Base-by-base conservation (phyloP, 2,888 invertebrate species). In the Mythimna lalbum region DNA sequence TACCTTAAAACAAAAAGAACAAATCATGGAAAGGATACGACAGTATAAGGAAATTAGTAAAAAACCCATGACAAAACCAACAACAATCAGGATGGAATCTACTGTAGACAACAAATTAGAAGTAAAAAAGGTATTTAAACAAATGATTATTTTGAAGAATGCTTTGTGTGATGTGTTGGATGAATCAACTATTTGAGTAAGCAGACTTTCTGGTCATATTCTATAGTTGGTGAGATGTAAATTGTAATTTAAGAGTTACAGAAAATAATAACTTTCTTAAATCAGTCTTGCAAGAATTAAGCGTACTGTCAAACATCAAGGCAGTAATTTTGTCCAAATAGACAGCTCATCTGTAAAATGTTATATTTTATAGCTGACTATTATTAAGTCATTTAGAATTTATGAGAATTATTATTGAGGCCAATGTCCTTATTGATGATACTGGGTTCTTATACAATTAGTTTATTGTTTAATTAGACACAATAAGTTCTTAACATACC, bases 21-120 rank as follows among this genome's bases (percentile, higher is more conserved):
- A 95, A 68, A 81, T 96, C 36, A 95, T 96, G 95, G 95, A 96
- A 85, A 93, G 94, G 80, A 96, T 96, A 84, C 95, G 95, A 84
- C 96, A 95, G 78, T 96, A 95, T 80, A 96, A 96, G 80, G 96
- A 96, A 90, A 95, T 95, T 39, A 95, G 94, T 84, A 96, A 94
- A 86, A 92, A 93, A 81, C 95, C 95, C 33, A 91, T 90, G 74
- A 81, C 83, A 6, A 94, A 93, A 85, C 85, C 90, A 31, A 78
- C 90, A 68, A 83, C 91, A 61, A 74, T 78, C 39, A 91, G 88
- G 73, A 91, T 88, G 79, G 95, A 94, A 49, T 85, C 90, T 3
- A 79, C 84, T 60, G 69, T 80, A 53, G 91, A 92, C 68, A 69
- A 86, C 39, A 90, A 90, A 69, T 63, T 83, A 73, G 90, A 91